Base-by-base conservation (phyloP, 2,797 vertebrate genomes). In the Hylomyscus alleni region DNA sequence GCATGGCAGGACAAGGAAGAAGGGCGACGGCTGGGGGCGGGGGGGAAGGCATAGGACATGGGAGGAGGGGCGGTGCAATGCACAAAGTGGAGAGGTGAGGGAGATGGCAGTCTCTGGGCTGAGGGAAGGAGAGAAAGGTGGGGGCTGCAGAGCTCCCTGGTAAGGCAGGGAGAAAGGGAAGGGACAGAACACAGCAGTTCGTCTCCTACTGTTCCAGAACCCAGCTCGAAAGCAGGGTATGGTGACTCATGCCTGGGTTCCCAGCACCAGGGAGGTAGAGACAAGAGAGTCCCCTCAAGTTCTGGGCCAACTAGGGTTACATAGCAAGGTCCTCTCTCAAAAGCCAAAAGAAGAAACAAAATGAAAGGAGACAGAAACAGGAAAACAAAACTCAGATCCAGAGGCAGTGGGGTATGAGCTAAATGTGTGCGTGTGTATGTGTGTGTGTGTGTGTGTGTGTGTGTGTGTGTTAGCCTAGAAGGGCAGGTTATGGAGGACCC, bases 1-100 rank as follows among this genome's bases (percentile, higher is more conserved):
- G 31, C 60, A 2, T 24, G 83, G 83, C 65, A 52, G 97, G 96
- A 93, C 56, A 26, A 89, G 69, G 83, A 65, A 92, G 91, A 80
- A 73, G 90, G 76, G 31, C 10, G 67, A 62, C 3, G 44, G 44
- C n/a, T 44, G 44, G 44, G 44, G 44, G 44, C 6, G 40, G 22
- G 67, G 34, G 40, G 65, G 15, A 73, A 56, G 65, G 92, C n/a
- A 7, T 50, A 69, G 37, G 54, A 81, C 78, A 67, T 40, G 7
- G 78, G 73, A 34, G 62, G 29, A 60, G 15, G 14, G 44, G 73
- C 5, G 19, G 52, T 54, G 15, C 34, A 6, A 17, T 1, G 7
- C 3, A 37, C 92, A 44, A 83, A 60, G 77, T 93, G 52, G 75
- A 37, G 26, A 17, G 22, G 26, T 13, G 50, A 24, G 29, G 82